A percentile compares a stretch with the other conserved stretches of the same genome.
These are phyloP conservation scores for Scolanthus callimorphus DNA, from an alignment of 92 coral and sea anemone genomes.

Conservation along the genomic window DNA sequence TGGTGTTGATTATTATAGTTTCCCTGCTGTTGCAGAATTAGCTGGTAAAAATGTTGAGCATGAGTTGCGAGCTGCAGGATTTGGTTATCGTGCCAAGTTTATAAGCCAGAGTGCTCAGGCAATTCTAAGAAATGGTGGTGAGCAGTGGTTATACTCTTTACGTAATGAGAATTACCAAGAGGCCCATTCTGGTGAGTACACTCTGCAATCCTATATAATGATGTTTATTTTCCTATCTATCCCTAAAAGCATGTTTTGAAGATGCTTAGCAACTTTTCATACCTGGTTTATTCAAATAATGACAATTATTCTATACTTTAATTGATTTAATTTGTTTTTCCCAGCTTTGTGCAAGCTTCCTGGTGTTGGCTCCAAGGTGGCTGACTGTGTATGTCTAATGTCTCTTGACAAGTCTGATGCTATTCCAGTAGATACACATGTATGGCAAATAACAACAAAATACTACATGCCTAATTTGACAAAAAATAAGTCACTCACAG, in stretches of 20 bases:
- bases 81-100: slow-evolving; percentile 97
- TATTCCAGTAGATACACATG: slow-evolving; percentile 96
- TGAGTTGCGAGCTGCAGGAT: slow-evolving; percentile 68
- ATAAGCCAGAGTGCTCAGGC: slow-evolving; percentile 67
- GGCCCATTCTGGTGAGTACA: slow-evolving; percentile 74
- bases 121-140: slow-evolving; percentile 44
- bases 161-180: slow-evolving; percentile 62
- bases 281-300: too few species aligned
- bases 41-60: slow-evolving; percentile 64
- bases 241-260: too few species aligned
- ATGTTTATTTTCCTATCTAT: too few species aligned
- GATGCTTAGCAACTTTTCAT: too few species aligned
- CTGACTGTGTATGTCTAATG: slow-evolving; percentile 97
- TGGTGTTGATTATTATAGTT: slow-evolving; percentile 55
- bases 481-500: slow-evolving; percentile 79
- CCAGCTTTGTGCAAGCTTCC: slow-evolving; percentile 86
- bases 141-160: slow-evolving; percentile 71
- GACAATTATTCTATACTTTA: neutral
- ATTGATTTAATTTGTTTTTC: neutral
- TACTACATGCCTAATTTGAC: slow-evolving; percentile 64
- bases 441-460: slow-evolving; percentile 87
- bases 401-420: slow-evolving; percentile 91
- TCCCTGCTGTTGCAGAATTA: slow-evolving; percentile 60
- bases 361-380: slow-evolving; percentile 97
- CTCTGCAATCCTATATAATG: too few species aligned